Evolutionary conservation across 1,140 invertebrate genomes (phyloP).

Genomic region (Tigriopus japonicus): DNA sequence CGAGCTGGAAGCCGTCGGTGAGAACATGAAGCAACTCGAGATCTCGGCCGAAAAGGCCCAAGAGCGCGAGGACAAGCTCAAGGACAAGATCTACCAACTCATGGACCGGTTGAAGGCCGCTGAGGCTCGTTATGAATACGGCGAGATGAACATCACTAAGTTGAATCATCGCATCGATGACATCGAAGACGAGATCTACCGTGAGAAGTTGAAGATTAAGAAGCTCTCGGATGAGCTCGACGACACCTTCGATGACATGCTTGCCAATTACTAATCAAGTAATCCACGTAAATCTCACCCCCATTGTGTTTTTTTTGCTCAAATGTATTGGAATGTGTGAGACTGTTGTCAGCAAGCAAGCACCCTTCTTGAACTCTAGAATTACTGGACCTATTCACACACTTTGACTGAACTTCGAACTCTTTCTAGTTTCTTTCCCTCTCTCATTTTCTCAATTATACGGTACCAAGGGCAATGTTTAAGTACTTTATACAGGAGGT

Average conservation of each 20-base stretch:
- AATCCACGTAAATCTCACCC: no score
- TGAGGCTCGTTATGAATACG: constrained; percentile 7
- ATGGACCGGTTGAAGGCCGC: not conserved
- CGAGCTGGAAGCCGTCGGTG: constrained; percentile 5
- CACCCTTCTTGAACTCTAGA: no score
- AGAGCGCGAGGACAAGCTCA: constrained; percentile 4
- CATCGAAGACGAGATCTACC: constrained; percentile 7
- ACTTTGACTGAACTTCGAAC: no score
- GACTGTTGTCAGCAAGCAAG: no score
- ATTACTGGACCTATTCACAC: no score
- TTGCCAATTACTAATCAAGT: not conserved
- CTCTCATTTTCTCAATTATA: no score
- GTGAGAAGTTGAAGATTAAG: constrained; percentile 7
- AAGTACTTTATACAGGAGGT: no score
- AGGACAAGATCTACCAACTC: constrained; percentile 3
- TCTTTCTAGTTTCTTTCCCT: no score
- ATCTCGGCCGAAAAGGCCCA: constrained; percentile 2
- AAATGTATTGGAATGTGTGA: no score
- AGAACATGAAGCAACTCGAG: constrained; percentile 11
- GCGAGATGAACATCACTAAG: constrained; percentile 12
- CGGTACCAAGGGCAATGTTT: no score
- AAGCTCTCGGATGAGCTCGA: not conserved
- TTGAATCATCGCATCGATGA: constrained; percentile 10
- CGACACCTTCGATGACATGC: constrained; percentile 10
- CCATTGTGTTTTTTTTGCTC: no score